phyloP scores from a whole-genome alignment of 2,113 vertebrate species.

The Varanus salvator region DNA sequence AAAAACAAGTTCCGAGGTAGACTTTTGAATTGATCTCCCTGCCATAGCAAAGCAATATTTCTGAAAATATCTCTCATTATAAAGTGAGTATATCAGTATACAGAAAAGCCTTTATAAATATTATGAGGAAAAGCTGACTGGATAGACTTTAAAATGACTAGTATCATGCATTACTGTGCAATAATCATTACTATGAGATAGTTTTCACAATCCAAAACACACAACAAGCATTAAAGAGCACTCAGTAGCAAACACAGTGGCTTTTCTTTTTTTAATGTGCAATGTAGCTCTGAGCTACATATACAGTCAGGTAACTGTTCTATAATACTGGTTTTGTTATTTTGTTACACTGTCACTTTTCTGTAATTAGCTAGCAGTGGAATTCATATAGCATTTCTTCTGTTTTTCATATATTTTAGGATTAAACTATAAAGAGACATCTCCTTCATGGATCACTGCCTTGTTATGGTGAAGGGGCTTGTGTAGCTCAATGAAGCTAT shows the following conservation, averaged over 20 bases:
- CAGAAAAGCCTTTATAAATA: conserved; percentile 6
- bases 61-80: conserved; percentile 7
- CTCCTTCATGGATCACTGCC: no score
- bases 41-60: conserved; percentile 4
- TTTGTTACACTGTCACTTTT: background rate
- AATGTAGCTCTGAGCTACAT: background rate
- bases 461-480: no score
- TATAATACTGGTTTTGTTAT: background rate
- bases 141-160: background rate
- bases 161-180: background rate
- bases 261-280: background rate
- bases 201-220: background rate
- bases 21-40: background rate
- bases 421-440: no score
- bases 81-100: background rate
- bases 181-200: background rate
- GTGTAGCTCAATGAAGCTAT: no score
- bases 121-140: conserved; percentile 4
- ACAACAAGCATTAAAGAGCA: background rate
- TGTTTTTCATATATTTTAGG: no score
- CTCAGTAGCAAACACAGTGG: background rate
- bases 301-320: background rate
- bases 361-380: background rate
- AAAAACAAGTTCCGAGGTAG: background rate
- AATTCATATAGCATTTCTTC: background rate